phyloP scores from a whole-genome alignment of 2,888 invertebrate genomes.

The Mesorhabditis spiculigera region DNA sequence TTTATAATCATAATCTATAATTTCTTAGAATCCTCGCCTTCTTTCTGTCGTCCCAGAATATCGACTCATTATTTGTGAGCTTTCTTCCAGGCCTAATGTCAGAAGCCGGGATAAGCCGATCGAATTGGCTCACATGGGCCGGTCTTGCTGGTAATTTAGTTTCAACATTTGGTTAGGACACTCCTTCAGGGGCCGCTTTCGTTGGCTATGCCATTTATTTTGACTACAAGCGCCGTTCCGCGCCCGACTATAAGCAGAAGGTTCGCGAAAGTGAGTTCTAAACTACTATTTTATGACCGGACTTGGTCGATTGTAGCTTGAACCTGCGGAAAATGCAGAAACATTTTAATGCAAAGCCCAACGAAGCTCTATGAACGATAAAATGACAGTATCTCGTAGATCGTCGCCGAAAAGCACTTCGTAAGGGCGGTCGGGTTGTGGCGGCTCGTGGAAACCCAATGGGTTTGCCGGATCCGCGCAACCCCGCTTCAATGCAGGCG shows the following conservation, averaged over 20 bases:
- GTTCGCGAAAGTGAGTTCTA: slow-evolving; percentile 81
- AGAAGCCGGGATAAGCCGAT: too few species aligned
- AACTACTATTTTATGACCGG: slow-evolving; percentile 14
- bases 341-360: too few species aligned
- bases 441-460: not conserved
- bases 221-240: slow-evolving; percentile 86
- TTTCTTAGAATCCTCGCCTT: too few species aligned
- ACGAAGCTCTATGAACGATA: not conserved
- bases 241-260: slow-evolving; percentile 93
- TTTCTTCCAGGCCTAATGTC: too few species aligned
- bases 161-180: too few species aligned
- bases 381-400: slow-evolving; percentile 20
- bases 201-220: slow-evolving; percentile 97
- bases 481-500: slow-evolving; percentile 88
- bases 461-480: slow-evolving; percentile 78
- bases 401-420: slow-evolving; percentile 17
- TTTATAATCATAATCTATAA: too few species aligned
- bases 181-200: slow-evolving; percentile 73
- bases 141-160: too few species aligned
- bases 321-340: too few species aligned
- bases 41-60: too few species aligned
- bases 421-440: slow-evolving; percentile 17
- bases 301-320: too few species aligned
- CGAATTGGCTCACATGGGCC: too few species aligned
- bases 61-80: too few species aligned